Conservation (phyloP, 2,113 vertebrate genomes). For the Regulus satrapa region DNA sequence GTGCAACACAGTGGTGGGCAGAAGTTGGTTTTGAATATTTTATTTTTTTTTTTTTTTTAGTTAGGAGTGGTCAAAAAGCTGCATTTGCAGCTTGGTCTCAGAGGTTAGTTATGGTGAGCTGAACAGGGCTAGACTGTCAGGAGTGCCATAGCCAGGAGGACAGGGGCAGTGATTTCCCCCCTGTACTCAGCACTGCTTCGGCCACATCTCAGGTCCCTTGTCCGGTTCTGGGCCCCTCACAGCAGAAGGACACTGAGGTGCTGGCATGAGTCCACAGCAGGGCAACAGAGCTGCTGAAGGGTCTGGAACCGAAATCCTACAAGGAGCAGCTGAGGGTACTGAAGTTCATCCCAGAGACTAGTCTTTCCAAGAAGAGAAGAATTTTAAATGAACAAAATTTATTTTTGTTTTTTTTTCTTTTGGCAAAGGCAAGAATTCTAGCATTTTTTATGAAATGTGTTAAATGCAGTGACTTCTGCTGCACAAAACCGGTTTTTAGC, state of each 20-base stretch:
- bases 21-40: background rate
- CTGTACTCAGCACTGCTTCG: rapidly evolving
- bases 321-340: background rate
- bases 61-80: background rate
- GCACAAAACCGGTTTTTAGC: background rate
- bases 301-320: background rate
- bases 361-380: background rate
- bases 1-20: background rate
- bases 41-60: background rate
- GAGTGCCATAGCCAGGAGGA: background rate
- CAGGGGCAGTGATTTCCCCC: background rate
- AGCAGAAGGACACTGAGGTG: background rate
- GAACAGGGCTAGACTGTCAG: background rate
- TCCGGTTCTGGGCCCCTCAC: background rate
- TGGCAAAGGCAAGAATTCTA: background rate
- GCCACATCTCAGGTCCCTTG: rapidly evolving
- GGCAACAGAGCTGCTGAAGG: background rate
- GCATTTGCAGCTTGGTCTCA: background rate
- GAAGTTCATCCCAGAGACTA: background rate
- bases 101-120: background rate
- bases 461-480: background rate
- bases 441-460: background rate
- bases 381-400: background rate
- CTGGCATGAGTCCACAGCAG: background rate
- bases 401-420: background rate